Conservation (phyloP, 1,140 invertebrate genomes). For the Amyelois transitella region DNA sequence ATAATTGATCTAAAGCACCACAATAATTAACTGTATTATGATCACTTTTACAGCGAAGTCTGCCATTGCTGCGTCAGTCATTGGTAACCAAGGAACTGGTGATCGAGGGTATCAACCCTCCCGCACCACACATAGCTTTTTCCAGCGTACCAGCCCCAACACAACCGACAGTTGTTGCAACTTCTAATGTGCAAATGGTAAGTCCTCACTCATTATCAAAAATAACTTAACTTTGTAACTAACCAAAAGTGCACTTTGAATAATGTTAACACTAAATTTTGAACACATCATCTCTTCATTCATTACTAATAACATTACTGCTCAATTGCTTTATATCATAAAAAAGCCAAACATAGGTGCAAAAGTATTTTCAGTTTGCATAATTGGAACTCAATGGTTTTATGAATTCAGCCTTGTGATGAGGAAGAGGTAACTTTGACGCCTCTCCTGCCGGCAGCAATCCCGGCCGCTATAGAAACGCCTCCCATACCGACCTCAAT, state of each 20-base stretch:
- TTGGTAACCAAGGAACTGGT: conserved; percentile 91
- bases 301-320: too few relatives aligned
- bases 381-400: neutral
- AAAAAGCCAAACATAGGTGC: too few relatives aligned
- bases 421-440: neutral
- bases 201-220: conserved; percentile 12
- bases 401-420: conserved; percentile 3
- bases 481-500: neutral
- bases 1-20: too few relatives aligned
- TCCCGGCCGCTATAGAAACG: neutral
- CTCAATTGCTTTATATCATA: too few relatives aligned
- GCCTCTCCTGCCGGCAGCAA: neutral
- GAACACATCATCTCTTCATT: neutral
- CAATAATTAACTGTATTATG: too few relatives aligned
- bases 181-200: conserved; percentile 41
- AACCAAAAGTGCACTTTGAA: neutral
- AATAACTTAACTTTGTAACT: neutral
- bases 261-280: neutral
- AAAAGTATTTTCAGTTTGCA: neutral
- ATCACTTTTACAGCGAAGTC: conserved; percentile 95
- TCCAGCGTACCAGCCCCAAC: conserved; percentile 28
- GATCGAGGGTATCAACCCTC: conserved; percentile 96
- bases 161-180: conserved; percentile 28
- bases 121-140: conserved; percentile 67
- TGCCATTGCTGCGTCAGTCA: conserved; percentile 93